phyloP scores from a whole-genome alignment of 2,113 vertebrate species.

The Orthonyx spaldingii region DNA sequence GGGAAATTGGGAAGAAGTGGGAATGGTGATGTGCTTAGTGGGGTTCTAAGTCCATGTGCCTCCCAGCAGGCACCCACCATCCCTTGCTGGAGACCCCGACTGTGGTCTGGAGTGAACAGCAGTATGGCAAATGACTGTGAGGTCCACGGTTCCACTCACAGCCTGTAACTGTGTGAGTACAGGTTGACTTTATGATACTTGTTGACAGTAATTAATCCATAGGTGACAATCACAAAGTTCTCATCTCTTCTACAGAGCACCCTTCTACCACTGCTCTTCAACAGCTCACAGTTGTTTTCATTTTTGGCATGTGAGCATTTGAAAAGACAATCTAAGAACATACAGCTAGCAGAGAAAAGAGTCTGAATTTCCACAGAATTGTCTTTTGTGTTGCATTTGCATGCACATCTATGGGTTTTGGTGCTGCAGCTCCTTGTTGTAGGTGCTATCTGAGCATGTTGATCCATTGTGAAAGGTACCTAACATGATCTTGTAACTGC shows the following conservation, averaged over 20 bases:
- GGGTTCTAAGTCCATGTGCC: neutral
- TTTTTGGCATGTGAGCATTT: neutral
- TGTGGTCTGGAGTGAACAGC: neutral
- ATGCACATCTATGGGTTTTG: neutral
- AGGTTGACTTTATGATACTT: neutral
- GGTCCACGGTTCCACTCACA: neutral
- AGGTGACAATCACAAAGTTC: neutral
- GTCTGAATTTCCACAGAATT: constrained; percentile 38
- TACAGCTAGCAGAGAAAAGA: neutral
- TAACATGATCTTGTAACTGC: fast-evolving
- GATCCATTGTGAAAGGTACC: neutral
- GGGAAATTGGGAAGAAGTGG: neutral
- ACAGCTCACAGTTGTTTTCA: constrained; percentile 18
- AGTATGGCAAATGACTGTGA: neutral
- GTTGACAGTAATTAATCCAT: neutral
- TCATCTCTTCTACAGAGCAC: neutral
- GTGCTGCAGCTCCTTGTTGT: neutral
- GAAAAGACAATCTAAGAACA: constrained; percentile 4
- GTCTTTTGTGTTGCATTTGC: neutral
- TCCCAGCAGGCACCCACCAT: neutral
- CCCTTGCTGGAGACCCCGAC: neutral
- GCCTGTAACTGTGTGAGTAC: fast-evolving
- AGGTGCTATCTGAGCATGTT: fast-evolving
- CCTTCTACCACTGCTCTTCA: constrained; percentile 5
- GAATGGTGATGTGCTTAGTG: too few species aligned